A percentile compares a stretch with the other conserved stretches of the same genome.
These are phyloP conservation scores for Chaetodon trifasciatus DNA, from an alignment of 2,797 vertebrate species.

Conservation along the genomic window DNA sequence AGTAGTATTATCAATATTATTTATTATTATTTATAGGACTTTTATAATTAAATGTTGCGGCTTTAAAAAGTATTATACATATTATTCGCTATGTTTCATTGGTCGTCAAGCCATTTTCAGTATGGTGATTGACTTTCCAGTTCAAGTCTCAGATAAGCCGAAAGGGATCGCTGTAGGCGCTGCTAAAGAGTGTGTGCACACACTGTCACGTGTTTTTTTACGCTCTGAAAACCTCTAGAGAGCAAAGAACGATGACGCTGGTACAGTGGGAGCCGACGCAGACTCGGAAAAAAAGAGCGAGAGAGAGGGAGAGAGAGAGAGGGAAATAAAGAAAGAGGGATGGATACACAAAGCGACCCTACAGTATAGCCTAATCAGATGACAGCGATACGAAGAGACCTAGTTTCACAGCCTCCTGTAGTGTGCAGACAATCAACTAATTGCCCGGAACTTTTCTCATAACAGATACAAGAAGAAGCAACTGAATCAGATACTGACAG, in stretches of 20 bases:
- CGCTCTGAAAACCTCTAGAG: slow-evolving; percentile 81
- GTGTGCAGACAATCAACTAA: slow-evolving; percentile 57
- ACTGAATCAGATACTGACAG: slow-evolving; percentile 12
- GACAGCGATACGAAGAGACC: slow-evolving; percentile 69
- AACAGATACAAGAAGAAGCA: slow-evolving; percentile 11
- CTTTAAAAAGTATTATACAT: slow-evolving; percentile 1
- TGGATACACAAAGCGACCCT: slow-evolving; percentile 67
- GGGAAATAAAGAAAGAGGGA: slow-evolving; percentile 30
- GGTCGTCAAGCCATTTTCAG: slow-evolving; percentile 45
- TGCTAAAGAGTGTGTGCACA: slow-evolving; percentile 84
- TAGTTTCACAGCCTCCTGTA: slow-evolving; percentile 51
- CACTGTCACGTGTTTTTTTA: slow-evolving; percentile 75
- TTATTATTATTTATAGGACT: not conserved
- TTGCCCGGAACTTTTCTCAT: slow-evolving; percentile 46
- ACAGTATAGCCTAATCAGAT: slow-evolving; percentile 67
- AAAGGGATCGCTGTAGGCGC: slow-evolving; percentile 91
- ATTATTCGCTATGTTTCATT: slow-evolving; percentile 31
- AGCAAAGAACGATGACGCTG: slow-evolving; percentile 81
- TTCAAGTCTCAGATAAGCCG: slow-evolving; percentile 85
- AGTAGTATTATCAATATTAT: slow-evolving; percentile 9
- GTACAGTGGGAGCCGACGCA: slow-evolving; percentile 73
- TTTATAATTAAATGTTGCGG: not conserved
- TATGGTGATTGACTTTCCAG: slow-evolving; percentile 69
- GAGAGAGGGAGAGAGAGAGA: not conserved
- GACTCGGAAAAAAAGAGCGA: slow-evolving; percentile 36